A percentile compares a stretch with the other conserved stretches of the same genome.
These are phyloP conservation scores for Tetramorium simillimum DNA, from an alignment of 1,140 invertebrate genomes.

Conservation along the genomic window DNA sequence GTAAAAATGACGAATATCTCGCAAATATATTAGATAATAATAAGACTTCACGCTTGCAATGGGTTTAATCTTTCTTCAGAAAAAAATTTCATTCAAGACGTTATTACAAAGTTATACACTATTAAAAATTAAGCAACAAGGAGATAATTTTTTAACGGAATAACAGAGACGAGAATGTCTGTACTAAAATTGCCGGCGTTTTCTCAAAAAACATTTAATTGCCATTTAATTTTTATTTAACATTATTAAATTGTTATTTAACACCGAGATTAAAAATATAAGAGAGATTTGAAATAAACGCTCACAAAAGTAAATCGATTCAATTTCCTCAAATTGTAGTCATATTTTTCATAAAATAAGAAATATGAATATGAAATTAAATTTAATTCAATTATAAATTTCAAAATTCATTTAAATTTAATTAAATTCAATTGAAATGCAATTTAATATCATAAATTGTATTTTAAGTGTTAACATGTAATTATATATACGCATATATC, in stretches of 20 bases:
- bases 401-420: no score
- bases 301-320: background rate
- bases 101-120: conserved; percentile 5
- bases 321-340: background rate
- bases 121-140: conserved; percentile 14
- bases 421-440: background rate
- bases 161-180: conserved; percentile 2
- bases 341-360: background rate
- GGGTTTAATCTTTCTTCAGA: background rate
- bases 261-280: background rate
- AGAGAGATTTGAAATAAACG: background rate
- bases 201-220: conserved; percentile 17
- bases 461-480: background rate
- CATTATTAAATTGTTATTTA: background rate
- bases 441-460: conserved; percentile 6
- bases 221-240: no score
- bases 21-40: background rate
- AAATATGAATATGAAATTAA: background rate
- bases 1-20: background rate
- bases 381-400: no score
- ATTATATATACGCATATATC: background rate
- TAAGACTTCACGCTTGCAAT: background rate
- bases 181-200: background rate
- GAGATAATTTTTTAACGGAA: background rate
- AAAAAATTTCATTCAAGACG: background rate